Conservation (phyloP, 2,888 invertebrate species). For the Morpho helenor region DNA sequence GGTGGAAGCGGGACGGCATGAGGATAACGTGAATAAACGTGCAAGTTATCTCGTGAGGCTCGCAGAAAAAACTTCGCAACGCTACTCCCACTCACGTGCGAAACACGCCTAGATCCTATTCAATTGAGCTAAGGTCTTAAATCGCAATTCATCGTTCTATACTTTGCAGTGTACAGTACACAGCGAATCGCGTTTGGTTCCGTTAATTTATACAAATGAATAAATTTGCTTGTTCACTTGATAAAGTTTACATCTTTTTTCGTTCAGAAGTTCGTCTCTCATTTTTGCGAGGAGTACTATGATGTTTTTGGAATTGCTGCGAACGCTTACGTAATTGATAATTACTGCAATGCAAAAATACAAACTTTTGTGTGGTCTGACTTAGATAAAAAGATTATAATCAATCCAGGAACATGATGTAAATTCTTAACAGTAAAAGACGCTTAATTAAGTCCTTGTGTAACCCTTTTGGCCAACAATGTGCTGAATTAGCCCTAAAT, state of each 20-base stretch:
- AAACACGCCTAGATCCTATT: constrained; percentile 7
- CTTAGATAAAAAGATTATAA: too few relatives aligned
- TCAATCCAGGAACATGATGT: too few relatives aligned
- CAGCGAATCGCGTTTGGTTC: constrained; percentile 2
- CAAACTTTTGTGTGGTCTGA: too few relatives aligned
- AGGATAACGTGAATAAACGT: constrained; percentile 68
- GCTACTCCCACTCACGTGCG: constrained; percentile 21
- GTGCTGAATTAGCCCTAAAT: too few relatives aligned
- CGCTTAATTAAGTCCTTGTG: too few relatives aligned
- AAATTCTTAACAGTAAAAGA: too few relatives aligned
- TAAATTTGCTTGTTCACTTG: constrained; percentile 7
- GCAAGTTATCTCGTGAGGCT: constrained; percentile 37
- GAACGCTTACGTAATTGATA: too few relatives aligned
- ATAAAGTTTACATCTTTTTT: not conserved
- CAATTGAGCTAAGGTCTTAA: not conserved
- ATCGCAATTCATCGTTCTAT: not conserved
- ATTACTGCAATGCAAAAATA: too few relatives aligned
- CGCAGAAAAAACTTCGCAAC: constrained; percentile 22
- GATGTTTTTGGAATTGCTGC: too few relatives aligned
- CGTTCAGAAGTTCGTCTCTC: not conserved
- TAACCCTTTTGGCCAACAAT: too few relatives aligned
- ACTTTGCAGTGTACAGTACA: not conserved
- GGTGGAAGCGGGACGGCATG: constrained; percentile 53
- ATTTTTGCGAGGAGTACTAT: too few relatives aligned
- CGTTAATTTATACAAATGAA: constrained; percentile 15